A percentile compares a stretch with the other conserved stretches of the same genome.
Evolutionary conservation across 2,113 vertebrate species (phyloP).

Genomic region (Miniopterus natalensis): DNA sequence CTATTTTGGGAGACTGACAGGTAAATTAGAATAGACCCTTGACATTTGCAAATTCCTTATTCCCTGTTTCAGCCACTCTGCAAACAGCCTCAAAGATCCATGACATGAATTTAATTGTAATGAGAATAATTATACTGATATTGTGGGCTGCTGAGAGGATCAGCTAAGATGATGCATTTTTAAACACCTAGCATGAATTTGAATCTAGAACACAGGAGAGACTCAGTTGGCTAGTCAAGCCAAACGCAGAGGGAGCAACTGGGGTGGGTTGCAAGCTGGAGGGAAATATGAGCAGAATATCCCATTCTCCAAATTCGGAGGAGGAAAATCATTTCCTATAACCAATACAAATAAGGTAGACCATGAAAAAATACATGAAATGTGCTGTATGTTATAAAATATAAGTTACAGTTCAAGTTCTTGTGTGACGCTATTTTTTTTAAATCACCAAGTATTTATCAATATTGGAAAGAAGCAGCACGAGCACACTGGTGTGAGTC

Average conservation of each 20-base stretch:
- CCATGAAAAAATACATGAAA: constrained; percentile 4
- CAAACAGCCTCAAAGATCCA: constrained; percentile 74
- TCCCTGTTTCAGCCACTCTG: constrained; percentile 70
- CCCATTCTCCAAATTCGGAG: background rate
- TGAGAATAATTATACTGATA: constrained; percentile 73
- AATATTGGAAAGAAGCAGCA: background rate
- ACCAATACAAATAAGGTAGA: constrained; percentile 42
- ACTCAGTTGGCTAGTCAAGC: constrained; percentile 44
- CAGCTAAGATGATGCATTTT: constrained; percentile 73
- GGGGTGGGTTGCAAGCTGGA: background rate
- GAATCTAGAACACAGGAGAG: constrained; percentile 58
- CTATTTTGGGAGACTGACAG: constrained; percentile 67
- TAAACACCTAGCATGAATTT: constrained; percentile 64
- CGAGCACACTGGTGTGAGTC: background rate
- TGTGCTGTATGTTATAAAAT: background rate
- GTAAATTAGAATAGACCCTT: constrained; percentile 68
- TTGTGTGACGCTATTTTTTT: background rate
- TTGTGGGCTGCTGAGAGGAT: constrained; percentile 57
- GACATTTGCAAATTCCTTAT: constrained; percentile 70
- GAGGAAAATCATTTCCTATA: background rate
- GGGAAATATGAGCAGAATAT: background rate
- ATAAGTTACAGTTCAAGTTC: background rate
- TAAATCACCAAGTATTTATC: background rate
- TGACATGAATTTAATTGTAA: constrained; percentile 71
- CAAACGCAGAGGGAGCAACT: background rate